A percentile compares a stretch with the other conserved stretches of the same genome.
phyloP scores from a whole-genome alignment of 2,113 vertebrate species.

The Alouatta palliata region DNA sequence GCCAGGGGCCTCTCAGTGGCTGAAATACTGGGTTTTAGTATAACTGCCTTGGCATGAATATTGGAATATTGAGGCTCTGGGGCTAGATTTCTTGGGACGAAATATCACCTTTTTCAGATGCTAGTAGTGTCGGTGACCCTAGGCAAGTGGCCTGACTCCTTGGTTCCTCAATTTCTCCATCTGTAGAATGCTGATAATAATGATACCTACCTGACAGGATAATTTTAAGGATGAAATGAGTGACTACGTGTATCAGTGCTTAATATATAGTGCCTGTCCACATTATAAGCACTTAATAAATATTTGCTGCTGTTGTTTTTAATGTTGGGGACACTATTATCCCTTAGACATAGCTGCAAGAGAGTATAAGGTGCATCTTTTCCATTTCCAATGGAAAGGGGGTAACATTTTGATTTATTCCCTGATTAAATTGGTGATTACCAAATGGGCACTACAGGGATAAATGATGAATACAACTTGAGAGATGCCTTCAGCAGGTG shows the following conservation, averaged over 20 bases:
- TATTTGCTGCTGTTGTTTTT: background rate
- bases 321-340: background rate
- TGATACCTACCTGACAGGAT: background rate
- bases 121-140: background rate
- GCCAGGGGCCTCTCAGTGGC: background rate
- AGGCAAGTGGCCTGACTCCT: background rate
- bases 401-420: background rate
- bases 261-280: background rate
- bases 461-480: background rate
- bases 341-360: background rate
- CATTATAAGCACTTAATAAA: background rate
- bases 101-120: background rate
- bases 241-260: background rate
- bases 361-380: background rate
- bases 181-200: constrained; percentile 26
- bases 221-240: background rate
- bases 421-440: background rate
- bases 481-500: background rate
- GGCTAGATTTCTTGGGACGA: background rate
- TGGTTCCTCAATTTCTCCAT: background rate
- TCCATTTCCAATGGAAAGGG: no score
- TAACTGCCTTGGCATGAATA: background rate
- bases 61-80: background rate
- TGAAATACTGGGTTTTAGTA: background rate
- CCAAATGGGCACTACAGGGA: background rate